Evolutionary conservation across 2,888 invertebrate species (phyloP), one percentile per base, ranked within the genome.

Genomic region (Orthosia cruda): DNA sequence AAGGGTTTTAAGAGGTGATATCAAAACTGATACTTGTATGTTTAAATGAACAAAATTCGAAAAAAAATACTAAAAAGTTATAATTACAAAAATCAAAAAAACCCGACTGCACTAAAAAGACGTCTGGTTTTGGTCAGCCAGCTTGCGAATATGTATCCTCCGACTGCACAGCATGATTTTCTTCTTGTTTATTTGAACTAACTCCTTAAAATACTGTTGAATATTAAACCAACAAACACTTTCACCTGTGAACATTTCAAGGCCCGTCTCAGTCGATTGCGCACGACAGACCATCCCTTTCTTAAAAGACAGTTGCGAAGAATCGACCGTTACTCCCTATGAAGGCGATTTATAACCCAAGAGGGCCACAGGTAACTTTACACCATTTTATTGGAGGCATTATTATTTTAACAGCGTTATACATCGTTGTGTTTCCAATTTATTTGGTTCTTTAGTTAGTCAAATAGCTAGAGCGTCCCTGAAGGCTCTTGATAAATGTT

Each of bases 271-370:
- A 80, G 86, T 77, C 81, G 86, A 87, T 63, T 89, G 93, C 92
- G 92, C 93, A 91, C 91, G 75, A 82, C 77, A 64, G 75, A 74
- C 74, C 89, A 86, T 91, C 91, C 93, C 92, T 92, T 91, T 91
- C 91, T 91, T 85, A 82, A 84, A 85, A 92, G 92, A 92, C 93
- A 92, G 93, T 92, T 91, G 92, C 80, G 74, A 77, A 79, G 84
- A 85, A 47, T 70, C 84, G 90, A 85, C 93, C 91, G 93, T 93
- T 93, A 91, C 64, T 68, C 62, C 26, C 55, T 58, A 68, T 71
- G 73, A 57, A 75, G 83, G 71, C 83, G 65, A 79, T 59, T 83
- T 71, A 71, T 79, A 68, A 26, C 26, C 61, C 2, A 13, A 47
- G 64, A 68, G 52, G 11, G 15, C 16, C 16, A 20, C 20, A 12